Base-by-base conservation (phyloP, 2,113 vertebrate genomes). In the Chaenogobius annularis region DNA sequence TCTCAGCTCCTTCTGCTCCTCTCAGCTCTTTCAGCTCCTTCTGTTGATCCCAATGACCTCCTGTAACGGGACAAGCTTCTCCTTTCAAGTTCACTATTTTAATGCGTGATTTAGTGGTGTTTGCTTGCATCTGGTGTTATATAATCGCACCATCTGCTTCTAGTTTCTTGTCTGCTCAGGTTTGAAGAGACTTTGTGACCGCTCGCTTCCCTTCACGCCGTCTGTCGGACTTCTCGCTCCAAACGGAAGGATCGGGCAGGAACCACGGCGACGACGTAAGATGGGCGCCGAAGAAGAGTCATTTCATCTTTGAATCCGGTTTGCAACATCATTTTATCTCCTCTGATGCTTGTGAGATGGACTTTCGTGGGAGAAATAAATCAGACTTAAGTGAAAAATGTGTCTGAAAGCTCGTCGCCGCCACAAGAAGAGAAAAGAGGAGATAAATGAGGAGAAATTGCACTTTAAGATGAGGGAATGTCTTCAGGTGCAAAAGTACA, bases 301-400 rank as follows among this genome's bases (percentile, higher is more conserved):
- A 81, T 75, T 69, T 3, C 1, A 72, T 70, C 37, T 67, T 10
- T 14, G 35, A 26, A 59, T 61, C 56, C 15, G 31, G 64, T 17
- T 13, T 20, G 44, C 3, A 70, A 12, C 17, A 22, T 43, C 3
- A 54, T 43, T 65, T 3, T 35, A 9, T 64, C 40, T n/a, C 23
- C n/a, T 19, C 47, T 0, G 48, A 10, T 44, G 43, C 68, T 26
- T 65, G 59, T 9, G 66, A 54, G 66, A 70, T 3, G 54, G 13
- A 43, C 35, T 65, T 75, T 66, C 14, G 47, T 70, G 19, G 35
- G 26, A 55, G 70, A 35, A 7, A 20, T 22, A 47, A 43, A 74
- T 65, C 35, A 19, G 10, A n/a, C 19, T 37, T 37, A 31, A 56
- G 10, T 68, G 23, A 58, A 50, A 76, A 70, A 78, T 61, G 68